A percentile compares a stretch with the other conserved stretches of the same genome.
phyloP scores from a whole-genome alignment of 2,113 vertebrate species.

The Melozone crissalis region DNA sequence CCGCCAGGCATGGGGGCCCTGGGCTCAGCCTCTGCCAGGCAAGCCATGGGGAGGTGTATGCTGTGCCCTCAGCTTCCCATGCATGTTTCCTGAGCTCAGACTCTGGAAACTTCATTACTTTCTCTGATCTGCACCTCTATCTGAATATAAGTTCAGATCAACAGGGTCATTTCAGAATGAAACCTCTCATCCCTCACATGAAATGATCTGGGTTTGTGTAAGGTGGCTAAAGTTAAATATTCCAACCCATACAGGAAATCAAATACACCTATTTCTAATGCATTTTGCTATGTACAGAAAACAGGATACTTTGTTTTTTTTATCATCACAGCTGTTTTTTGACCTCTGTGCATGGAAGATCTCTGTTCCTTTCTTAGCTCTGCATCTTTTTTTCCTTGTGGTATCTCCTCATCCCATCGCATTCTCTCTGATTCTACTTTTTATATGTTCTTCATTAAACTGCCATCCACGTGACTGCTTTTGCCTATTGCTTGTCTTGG shows the following conservation, averaged over 20 bases:
- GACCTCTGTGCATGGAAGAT: neutral
- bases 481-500: constrained; percentile 21
- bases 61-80: neutral
- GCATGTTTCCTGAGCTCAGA: neutral
- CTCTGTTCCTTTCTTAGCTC: neutral
- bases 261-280: neutral
- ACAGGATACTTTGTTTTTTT: neutral
- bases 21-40: neutral
- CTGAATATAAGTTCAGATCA: neutral
- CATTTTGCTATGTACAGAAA: neutral
- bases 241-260: neutral
- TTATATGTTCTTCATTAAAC: constrained; percentile 31
- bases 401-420: neutral
- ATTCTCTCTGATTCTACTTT: neutral
- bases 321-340: neutral
- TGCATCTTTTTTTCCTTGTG: neutral
- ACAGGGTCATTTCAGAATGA: neutral
- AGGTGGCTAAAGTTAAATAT: neutral
- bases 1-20: fast-evolving
- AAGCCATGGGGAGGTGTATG: neutral
- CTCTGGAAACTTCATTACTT: neutral
- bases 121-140: neutral
- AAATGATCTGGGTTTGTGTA: neutral
- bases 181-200: neutral
- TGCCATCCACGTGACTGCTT: neutral